These are phyloP conservation scores for Cephus sareptanus DNA, from an alignment of 2,888 invertebrate genomes.

Conservation along the genomic window DNA sequence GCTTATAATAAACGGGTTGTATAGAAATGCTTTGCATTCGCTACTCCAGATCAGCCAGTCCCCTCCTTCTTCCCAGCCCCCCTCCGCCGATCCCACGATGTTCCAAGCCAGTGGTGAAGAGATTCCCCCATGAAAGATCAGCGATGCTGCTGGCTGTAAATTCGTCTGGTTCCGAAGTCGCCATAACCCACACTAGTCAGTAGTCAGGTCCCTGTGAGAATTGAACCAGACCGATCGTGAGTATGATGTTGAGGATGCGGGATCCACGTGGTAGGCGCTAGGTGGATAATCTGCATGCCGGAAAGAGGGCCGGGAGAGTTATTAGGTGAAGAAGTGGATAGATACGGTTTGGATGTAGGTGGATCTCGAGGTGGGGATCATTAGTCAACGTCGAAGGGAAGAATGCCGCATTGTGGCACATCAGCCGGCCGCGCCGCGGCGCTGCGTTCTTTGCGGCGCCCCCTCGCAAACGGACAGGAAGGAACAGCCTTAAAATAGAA, in stretches of 20 bases:
- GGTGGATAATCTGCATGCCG: background rate
- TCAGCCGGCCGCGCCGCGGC: slow-evolving; percentile 27
- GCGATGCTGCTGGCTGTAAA: too few relatives aligned
- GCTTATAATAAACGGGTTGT: slow-evolving; percentile 63
- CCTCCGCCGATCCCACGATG: background rate
- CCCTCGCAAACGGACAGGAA: slow-evolving; percentile 34
- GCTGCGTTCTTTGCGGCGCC: slow-evolving; percentile 15
- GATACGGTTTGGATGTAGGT: slow-evolving; percentile 28
- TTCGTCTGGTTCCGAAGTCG: too few relatives aligned
- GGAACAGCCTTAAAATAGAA: slow-evolving; percentile 46
- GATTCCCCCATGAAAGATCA: too few relatives aligned
- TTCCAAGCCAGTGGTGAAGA: too few relatives aligned
- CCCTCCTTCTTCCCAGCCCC: background rate
- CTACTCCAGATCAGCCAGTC: background rate
- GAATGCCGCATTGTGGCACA: slow-evolving; percentile 51
- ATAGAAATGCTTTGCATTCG: slow-evolving; percentile 41
- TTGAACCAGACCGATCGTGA: too few relatives aligned
- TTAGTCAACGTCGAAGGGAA: slow-evolving; percentile 56
- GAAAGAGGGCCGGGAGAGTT: slow-evolving; percentile 7
- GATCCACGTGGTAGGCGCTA: background rate
- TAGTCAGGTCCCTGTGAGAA: background rate
- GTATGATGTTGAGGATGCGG: background rate
- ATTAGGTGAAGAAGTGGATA: slow-evolving; percentile 13
- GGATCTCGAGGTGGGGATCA: slow-evolving; percentile 35
- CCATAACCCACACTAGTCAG: too few relatives aligned